Percentiles rank a stretch among this genome's conserved stretches.
Evolutionary conservation across 2,797 vertebrate genomes (phyloP).

Genomic region (Emydoidea blandingii): DNA sequence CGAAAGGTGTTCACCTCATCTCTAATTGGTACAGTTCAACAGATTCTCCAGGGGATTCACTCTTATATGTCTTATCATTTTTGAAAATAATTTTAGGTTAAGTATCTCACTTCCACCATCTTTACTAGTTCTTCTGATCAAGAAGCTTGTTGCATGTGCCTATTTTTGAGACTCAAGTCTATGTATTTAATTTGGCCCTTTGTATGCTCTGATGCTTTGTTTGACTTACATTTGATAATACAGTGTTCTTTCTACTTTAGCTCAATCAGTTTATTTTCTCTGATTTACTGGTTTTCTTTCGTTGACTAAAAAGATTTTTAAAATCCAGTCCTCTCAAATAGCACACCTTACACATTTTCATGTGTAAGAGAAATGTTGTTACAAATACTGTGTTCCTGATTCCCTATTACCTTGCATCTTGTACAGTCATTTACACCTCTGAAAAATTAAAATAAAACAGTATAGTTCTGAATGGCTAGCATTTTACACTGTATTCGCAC

Average conservation of each 20-base stretch:
- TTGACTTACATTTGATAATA: slow-evolving; percentile 21
- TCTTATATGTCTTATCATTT: not conserved
- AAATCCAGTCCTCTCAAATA: slow-evolving; percentile 20
- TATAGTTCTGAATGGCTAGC: not conserved
- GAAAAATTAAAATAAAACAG: not conserved
- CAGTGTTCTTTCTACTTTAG: not conserved
- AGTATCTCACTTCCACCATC: not conserved
- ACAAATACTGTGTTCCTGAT: not conserved
- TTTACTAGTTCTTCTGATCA: slow-evolving; percentile 32
- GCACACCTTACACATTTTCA: not conserved
- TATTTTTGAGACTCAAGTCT: slow-evolving; percentile 18
- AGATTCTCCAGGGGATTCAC: not conserved
- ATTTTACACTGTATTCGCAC: not conserved
- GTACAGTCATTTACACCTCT: not conserved
- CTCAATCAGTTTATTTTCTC: not conserved
- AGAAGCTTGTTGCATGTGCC: slow-evolving; percentile 39
- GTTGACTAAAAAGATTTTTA: not conserved
- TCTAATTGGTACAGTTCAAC: slow-evolving; percentile 19
- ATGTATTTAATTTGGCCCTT: slow-evolving; percentile 50
- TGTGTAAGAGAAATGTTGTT: not conserved
- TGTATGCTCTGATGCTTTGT: slow-evolving; percentile 10
- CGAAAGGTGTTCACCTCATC: not conserved
- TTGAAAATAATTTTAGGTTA: slow-evolving; percentile 37
- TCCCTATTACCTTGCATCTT: not conserved
- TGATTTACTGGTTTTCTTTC: not conserved